A percentile compares a stretch with the other conserved stretches of the same genome.
These are phyloP conservation scores for Venusia cambrica DNA, from an alignment of 2,888 invertebrate species.

Conservation along the genomic window DNA sequence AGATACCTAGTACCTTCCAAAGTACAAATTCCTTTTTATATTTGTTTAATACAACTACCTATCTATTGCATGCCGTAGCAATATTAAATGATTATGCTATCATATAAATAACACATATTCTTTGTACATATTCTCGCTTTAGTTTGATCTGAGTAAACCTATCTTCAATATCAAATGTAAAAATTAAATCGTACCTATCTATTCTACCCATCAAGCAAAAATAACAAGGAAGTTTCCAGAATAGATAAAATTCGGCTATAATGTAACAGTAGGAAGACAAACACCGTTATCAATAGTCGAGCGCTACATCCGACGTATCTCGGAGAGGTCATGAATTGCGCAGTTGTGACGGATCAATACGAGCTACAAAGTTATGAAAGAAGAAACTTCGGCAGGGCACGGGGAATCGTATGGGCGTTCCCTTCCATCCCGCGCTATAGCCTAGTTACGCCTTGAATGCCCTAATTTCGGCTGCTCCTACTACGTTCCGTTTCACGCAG, in stretches of 20 bases:
- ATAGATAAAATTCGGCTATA: constrained; percentile 17
- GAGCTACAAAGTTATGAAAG: constrained; percentile 78
- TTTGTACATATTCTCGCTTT: too few relatives aligned
- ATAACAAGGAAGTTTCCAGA: constrained; percentile 9
- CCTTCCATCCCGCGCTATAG: constrained; percentile 71
- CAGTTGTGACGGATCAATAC: constrained; percentile 79
- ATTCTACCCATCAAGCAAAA: neutral
- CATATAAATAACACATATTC: too few relatives aligned
- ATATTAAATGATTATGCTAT: too few relatives aligned
- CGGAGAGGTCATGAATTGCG: constrained; percentile 71
- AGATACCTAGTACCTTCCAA: too few relatives aligned
- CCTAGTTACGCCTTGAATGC: constrained; percentile 79
- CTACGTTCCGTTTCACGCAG: constrained; percentile 48
- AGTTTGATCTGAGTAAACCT: too few relatives aligned
- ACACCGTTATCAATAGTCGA: constrained; percentile 42
- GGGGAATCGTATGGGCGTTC: constrained; percentile 72
- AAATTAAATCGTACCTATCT: neutral
- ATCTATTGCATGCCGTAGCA: too few relatives aligned
- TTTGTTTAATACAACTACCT: too few relatives aligned
- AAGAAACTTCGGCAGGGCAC: constrained; percentile 77
- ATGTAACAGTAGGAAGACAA: constrained; percentile 22
- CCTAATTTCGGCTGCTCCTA: constrained; percentile 68
- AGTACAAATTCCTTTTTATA: too few relatives aligned
- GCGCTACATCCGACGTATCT: constrained; percentile 51
- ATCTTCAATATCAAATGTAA: constrained; percentile 3